These are phyloP conservation scores for Platycnemis pennipes DNA, from an alignment of 2,888 invertebrate species.

Conservation along the genomic window DNA sequence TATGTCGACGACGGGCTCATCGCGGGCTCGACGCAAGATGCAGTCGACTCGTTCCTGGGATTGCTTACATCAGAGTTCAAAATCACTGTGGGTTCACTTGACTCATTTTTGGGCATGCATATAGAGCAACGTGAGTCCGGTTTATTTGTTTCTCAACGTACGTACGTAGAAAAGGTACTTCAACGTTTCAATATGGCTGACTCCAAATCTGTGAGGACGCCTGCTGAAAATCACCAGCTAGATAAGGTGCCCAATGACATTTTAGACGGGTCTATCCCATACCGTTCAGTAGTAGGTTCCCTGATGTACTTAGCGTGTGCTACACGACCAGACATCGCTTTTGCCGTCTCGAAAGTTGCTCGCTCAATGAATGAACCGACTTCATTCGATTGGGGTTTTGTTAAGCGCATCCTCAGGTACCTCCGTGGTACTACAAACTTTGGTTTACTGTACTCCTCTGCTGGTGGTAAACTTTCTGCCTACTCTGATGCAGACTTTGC, in stretches of 20 bases:
- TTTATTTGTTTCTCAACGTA: conserved; percentile 71
- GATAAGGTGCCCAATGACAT: conserved; percentile 38
- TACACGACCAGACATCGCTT: conserved; percentile 72
- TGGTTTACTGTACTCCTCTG: conserved; percentile 46
- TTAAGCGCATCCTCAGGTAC: not conserved
- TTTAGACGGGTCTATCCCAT: conserved; percentile 70
- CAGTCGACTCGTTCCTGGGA: not conserved
- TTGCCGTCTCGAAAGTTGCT: conserved; percentile 72
- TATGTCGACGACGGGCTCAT: too few relatives aligned
- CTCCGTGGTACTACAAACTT: conserved; percentile 22
- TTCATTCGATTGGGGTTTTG: too few relatives aligned
- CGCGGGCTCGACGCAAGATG: too few relatives aligned
- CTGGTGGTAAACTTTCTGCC: conserved; percentile 11
- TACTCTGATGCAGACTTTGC: not conserved
- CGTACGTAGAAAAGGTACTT: conserved; percentile 70
- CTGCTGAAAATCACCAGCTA: conserved; percentile 70
- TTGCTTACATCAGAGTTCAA: conserved; percentile 66
- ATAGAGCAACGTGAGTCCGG: conserved; percentile 72
- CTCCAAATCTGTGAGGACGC: conserved; percentile 71
- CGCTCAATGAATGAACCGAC: not conserved
- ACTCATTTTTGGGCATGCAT: conserved; percentile 73
- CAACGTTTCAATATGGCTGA: conserved; percentile 69
- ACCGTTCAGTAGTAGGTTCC: conserved; percentile 44
- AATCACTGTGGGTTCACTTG: conserved; percentile 70
- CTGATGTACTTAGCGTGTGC: conserved; percentile 72